A percentile compares a stretch with the other conserved stretches of the same genome.
These are phyloP conservation scores for Cochlearius cochlearius DNA, from an alignment of 2,113 vertebrate species.

Conservation along the genomic window DNA sequence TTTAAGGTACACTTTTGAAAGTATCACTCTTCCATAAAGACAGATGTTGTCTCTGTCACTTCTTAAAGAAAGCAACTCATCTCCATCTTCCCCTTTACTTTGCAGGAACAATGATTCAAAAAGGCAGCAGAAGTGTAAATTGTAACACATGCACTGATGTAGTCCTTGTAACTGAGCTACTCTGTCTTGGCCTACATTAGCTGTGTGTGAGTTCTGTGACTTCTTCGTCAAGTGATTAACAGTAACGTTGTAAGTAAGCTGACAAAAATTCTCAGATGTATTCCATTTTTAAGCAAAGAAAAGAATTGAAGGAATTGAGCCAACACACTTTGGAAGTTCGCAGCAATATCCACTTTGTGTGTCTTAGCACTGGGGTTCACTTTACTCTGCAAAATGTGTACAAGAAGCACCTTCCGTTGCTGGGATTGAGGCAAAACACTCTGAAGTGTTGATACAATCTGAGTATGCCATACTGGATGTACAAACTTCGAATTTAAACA, in stretches of 20 bases:
- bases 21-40: background rate
- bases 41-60: background rate
- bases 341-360: background rate
- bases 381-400: background rate
- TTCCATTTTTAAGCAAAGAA: background rate
- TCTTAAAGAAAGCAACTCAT: background rate
- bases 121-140: background rate
- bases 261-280: background rate
- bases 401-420: background rate
- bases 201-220: background rate
- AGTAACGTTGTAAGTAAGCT: background rate
- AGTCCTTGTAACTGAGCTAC: background rate
- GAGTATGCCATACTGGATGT: background rate
- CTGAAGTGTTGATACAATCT: background rate
- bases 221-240: background rate
- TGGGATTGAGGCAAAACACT: background rate
- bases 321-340: background rate
- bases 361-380: rapidly evolving
- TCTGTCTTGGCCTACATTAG: background rate
- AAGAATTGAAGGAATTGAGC: background rate
- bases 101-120: background rate
- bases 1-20: background rate
- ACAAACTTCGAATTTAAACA: background rate
- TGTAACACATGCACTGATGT: background rate
- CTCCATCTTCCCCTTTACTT: background rate